Evolutionary conservation across 2,113 vertebrate genomes (phyloP).

Genomic region (Sisor rabdophorus): DNA sequence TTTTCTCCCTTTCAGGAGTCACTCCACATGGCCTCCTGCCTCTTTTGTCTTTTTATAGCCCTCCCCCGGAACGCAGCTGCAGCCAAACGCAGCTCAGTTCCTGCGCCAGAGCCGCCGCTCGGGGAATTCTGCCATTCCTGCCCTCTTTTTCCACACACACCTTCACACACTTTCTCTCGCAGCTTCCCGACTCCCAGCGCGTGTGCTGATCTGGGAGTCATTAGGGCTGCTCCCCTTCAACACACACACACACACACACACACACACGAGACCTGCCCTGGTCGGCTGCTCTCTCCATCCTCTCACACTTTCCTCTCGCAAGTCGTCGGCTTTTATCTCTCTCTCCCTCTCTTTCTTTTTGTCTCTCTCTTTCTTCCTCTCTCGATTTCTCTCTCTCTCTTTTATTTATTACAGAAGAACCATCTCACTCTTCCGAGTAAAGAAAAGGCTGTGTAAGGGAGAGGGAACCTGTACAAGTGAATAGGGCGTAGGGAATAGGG

Average conservation of each 20-base stretch:
- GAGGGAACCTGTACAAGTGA: no score
- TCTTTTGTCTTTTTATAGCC: slow-evolving; percentile 77
- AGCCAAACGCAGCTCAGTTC: slow-evolving; percentile 75
- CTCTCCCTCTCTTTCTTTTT: no score
- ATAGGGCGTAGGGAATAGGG: no score
- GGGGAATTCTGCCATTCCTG: slow-evolving; percentile 67
- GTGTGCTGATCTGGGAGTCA: slow-evolving; percentile 56
- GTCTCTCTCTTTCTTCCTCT: no score
- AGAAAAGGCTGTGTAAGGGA: no score
- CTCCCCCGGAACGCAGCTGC: slow-evolving; percentile 67
- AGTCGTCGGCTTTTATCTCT: no score
- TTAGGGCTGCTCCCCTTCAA: slow-evolving; percentile 40
- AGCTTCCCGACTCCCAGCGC: slow-evolving; percentile 52
- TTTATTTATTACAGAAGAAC: no score
- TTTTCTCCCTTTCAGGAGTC: slow-evolving; percentile 72
- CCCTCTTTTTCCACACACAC: no score
- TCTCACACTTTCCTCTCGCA: slow-evolving; percentile 1
- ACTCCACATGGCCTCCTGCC: slow-evolving; percentile 72
- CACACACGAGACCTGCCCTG: slow-evolving; percentile 5
- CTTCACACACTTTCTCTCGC: slow-evolving; percentile 57
- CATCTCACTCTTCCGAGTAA: no score
- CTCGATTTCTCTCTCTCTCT: no score
- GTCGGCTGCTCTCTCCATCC: background rate
- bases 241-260: no score
- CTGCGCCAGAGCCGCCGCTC: slow-evolving; percentile 65